phyloP scores from a whole-genome alignment of 1,140 invertebrate genomes.

The Ladona fulva region DNA sequence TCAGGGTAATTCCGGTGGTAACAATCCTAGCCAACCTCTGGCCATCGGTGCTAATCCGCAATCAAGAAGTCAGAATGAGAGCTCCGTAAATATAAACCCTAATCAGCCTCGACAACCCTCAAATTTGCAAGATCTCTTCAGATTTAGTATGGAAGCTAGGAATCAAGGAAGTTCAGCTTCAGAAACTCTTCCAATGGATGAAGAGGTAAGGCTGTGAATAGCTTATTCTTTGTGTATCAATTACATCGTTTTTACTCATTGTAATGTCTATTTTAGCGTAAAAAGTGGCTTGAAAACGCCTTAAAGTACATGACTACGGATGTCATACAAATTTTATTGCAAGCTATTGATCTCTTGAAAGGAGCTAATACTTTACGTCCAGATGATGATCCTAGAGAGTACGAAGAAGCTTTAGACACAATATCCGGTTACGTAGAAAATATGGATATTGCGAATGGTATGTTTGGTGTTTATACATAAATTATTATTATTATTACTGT shows the following conservation, averaged over 20 bases:
- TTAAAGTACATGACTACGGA: slow-evolving; percentile 54
- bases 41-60: background rate
- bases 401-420: slow-evolving; percentile 46
- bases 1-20: background rate
- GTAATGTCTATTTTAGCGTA: slow-evolving; percentile 43
- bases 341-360: slow-evolving; percentile 47
- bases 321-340: slow-evolving; percentile 51
- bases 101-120: background rate
- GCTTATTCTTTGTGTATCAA: background rate
- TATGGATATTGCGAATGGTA: slow-evolving; percentile 64
- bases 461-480: slow-evolving; percentile 22
- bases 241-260: background rate
- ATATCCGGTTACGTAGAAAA: slow-evolving; percentile 55
- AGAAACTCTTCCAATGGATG: background rate
- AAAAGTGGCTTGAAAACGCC: slow-evolving; percentile 57
- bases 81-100: background rate
- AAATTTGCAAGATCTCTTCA: background rate
- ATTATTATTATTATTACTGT: background rate
- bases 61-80: background rate
- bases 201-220: background rate
- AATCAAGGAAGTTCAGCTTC: background rate
- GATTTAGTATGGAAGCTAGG: background rate
- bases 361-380: slow-evolving; percentile 41
- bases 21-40: background rate
- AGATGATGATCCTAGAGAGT: slow-evolving; percentile 43